Conservation (phyloP, 2,888 invertebrate genomes). For the Griposia aprilina region DNA sequence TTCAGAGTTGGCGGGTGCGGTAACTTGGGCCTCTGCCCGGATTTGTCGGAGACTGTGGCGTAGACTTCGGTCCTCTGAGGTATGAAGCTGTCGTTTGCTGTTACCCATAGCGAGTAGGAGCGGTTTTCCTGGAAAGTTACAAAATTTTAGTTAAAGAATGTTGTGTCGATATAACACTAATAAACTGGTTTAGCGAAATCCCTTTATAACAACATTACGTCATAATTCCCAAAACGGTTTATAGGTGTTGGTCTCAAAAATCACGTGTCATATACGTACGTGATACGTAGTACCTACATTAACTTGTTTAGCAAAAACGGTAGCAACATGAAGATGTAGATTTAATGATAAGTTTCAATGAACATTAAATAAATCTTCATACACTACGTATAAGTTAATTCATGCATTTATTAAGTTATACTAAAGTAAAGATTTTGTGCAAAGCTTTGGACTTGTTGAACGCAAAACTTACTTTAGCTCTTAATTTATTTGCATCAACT, state of each 20-base stretch:
- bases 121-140: slow-evolving; percentile 83
- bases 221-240: neutral
- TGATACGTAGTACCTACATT: too few relatives aligned
- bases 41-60: slow-evolving; percentile 82
- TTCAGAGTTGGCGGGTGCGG: slow-evolving; percentile 79
- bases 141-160: neutral
- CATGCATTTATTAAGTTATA: neutral
- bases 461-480: neutral
- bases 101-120: slow-evolving; percentile 86
- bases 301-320: neutral
- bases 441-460: slow-evolving; percentile 18
- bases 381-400: slow-evolving; percentile 1
- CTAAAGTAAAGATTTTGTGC: neutral
- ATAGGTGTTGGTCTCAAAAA: neutral
- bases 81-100: slow-evolving; percentile 83
- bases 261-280: neutral
- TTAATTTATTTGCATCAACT: slow-evolving; percentile 3
- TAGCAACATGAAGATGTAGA: neutral
- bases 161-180: neutral
- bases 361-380: neutral
- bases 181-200: neutral
- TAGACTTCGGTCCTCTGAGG: slow-evolving; percentile 85
- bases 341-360: neutral
- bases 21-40: slow-evolving; percentile 77
- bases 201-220: neutral